Evolutionary conservation across 2,888 invertebrate genomes (phyloP), one percentile per base, ranked within the genome.

Genomic region (Zaprionus bogoriensis): DNA sequence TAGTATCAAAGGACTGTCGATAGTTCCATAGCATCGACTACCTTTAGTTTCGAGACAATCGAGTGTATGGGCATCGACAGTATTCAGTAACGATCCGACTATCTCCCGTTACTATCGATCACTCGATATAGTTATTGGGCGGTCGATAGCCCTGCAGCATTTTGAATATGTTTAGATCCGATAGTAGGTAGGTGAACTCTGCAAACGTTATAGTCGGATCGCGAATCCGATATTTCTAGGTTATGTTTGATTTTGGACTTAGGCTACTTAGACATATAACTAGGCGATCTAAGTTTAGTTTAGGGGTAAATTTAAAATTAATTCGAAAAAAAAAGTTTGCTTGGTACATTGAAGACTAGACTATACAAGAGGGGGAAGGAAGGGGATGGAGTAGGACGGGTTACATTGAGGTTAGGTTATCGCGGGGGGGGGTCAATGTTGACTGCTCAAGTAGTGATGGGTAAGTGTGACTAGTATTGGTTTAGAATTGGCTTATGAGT

Each of bases 401-500:
- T 9, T 36, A 4, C 12, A 38, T 28, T 6, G 6, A 23, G 7
- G 30, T 20, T 32, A 14, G 38, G 22, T 20, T 20, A 14, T 9
- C 14, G 32, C 14, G 32, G 9, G 14, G n/a, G n/a, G n/a, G n/a
- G n/a, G n/a, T n/a, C n/a, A n/a, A n/a, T n/a, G n/a, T n/a, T n/a
- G n/a, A n/a, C n/a, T n/a, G 45, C 64, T 55, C 52, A 62, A 41
- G 52, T 63, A 62, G 48, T 62, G 41, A 14, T 59, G 52, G 54
- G 55, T 48, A 60, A 63, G 73, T 70, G 84, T 82, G 82, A 82
- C 82, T 82, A 82, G 82, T 80, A 83, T 86, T 86, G 70, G 69
- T 77, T 83, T 77, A 80, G 55, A 62, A 73, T 82, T 82, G 82
- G 86, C 86, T 83, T 86, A 85, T 67, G 83, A 77, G 77, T 78